These are phyloP conservation scores for Sciurus vulgaris DNA, from an alignment of 2,797 vertebrate genomes.

Conservation along the genomic window DNA sequence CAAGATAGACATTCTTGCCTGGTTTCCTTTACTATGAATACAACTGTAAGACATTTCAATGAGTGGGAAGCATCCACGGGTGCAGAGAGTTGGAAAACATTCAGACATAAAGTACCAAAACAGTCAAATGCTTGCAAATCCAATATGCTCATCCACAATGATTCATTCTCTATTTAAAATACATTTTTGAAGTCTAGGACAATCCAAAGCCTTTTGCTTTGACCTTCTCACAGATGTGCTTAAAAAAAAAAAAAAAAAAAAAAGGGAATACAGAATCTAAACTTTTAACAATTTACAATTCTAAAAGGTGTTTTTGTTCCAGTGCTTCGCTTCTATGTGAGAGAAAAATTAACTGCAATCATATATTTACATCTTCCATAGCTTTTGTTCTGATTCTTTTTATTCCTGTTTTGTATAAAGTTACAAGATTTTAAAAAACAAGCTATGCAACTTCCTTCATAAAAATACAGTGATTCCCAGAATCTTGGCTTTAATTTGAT, in stretches of 20 bases:
- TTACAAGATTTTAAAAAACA: conserved; percentile 2
- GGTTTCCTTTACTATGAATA: conserved; percentile 72
- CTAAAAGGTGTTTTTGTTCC: not conserved
- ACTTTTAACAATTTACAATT: conserved; percentile 50
- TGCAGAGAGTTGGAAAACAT: conserved; percentile 79
- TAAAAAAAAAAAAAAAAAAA: not conserved
- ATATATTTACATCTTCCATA: not conserved
- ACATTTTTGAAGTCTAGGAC: conserved; percentile 56
- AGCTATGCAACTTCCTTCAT: not conserved
- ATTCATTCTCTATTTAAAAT: conserved; percentile 73
- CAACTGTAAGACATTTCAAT: conserved; percentile 76
- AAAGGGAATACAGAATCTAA: not conserved
- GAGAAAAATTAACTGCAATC: not conserved
- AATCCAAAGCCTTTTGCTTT: conserved; percentile 51
- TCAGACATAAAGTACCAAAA: conserved; percentile 75
- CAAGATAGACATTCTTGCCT: conserved; percentile 67
- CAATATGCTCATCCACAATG: conserved; percentile 65
- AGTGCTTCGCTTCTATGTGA: not conserved
- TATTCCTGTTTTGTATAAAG: conserved; percentile 31
- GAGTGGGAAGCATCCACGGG: conserved; percentile 70
- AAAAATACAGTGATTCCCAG: not conserved
- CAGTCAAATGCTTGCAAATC: conserved; percentile 75
- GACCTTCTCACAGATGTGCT: conserved; percentile 43
- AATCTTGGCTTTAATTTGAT: conserved; percentile 73
- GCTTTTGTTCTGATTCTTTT: not conserved